phyloP scores from a whole-genome alignment of 2,113 vertebrate species.

The Pelusios castaneus region DNA sequence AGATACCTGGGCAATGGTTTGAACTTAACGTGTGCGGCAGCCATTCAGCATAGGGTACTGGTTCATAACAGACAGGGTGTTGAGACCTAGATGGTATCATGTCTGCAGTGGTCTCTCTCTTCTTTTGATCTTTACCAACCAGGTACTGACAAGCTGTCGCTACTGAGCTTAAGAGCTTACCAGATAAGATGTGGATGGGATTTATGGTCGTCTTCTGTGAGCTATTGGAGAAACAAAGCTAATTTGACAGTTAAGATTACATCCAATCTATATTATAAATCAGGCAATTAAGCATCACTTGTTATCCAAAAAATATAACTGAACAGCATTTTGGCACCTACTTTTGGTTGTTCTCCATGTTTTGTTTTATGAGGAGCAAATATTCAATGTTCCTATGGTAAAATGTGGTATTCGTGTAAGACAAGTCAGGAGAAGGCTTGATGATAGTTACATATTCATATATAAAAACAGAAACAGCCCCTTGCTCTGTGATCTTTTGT shows the following conservation, averaged over 20 bases:
- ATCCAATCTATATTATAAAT: background rate
- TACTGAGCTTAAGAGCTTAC: background rate
- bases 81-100: too few relatives aligned
- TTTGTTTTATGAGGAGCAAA: background rate
- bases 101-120: too few relatives aligned
- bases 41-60: background rate
- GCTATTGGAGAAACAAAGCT: background rate
- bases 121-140: background rate
- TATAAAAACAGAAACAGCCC: too few relatives aligned
- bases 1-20: background rate
- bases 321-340: background rate
- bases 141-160: background rate
- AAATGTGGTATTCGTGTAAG: background rate
- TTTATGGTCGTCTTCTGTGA: background rate
- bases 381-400: background rate
- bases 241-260: background rate
- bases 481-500: background rate
- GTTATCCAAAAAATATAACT: background rate
- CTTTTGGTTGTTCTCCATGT: background rate
- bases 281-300: background rate
- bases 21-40: background rate
- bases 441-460: too few relatives aligned
- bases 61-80: background rate
- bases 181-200: background rate
- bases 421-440: background rate